Conservation (phyloP, 2,113 vertebrate species). For the Lagopus leucura region DNA sequence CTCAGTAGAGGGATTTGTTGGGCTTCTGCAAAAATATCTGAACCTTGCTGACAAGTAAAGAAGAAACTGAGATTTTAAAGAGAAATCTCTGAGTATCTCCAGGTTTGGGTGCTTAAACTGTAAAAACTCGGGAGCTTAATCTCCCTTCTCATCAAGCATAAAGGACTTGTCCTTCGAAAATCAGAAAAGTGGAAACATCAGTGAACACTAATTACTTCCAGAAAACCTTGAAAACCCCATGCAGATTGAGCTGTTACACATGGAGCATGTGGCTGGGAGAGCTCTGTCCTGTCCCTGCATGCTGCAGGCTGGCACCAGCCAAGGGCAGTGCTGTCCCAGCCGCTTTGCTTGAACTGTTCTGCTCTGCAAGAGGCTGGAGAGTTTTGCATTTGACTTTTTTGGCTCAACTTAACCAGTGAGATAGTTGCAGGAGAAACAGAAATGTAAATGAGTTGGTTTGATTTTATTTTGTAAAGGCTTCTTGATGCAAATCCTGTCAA, state of each 20-base stretch:
- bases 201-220: neutral
- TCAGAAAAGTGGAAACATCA: neutral
- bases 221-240: neutral
- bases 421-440: neutral
- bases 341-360: neutral
- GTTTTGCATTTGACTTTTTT: neutral
- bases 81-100: neutral
- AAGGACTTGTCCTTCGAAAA: neutral
- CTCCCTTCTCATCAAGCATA: fast-evolving
- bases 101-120: neutral
- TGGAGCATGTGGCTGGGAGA: neutral
- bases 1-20: constrained; percentile 7
- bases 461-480: constrained; percentile 41
- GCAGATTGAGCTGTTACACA: neutral
- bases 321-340: neutral
- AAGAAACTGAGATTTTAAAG: neutral
- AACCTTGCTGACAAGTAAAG: neutral
- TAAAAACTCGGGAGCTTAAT: neutral
- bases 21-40: constrained; percentile 27
- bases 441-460: constrained; percentile 39
- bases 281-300: neutral
- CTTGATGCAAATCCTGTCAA: constrained; percentile 41
- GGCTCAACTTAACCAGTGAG: neutral
- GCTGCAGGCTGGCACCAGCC: neutral
- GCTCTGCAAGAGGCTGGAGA: neutral